Percentiles rank a stretch among this genome's conserved stretches.
phyloP scores from a whole-genome alignment of 2,113 vertebrate species.

The Parus major region DNA sequence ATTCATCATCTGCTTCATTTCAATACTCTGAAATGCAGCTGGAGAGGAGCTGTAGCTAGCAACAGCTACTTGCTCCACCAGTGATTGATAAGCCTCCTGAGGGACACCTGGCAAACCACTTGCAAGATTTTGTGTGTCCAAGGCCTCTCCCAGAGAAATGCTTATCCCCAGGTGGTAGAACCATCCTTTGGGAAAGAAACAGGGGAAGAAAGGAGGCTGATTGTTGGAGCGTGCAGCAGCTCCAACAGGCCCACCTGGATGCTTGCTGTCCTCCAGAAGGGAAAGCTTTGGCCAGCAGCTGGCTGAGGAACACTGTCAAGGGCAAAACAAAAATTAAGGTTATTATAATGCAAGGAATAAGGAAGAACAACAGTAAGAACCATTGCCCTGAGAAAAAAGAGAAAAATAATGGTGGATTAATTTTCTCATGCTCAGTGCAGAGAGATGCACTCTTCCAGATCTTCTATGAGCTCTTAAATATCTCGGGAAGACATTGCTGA shows the following conservation, averaged over 20 bases:
- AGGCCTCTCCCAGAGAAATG: not conserved
- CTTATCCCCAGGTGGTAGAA: not conserved
- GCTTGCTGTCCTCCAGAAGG: not conserved
- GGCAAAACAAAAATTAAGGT: not conserved
- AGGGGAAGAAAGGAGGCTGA: not conserved
- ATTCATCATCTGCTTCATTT: not conserved
- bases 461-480: not conserved
- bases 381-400: not conserved
- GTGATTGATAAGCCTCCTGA: not conserved
- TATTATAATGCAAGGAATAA: not conserved
- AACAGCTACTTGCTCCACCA: not conserved
- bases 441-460: not conserved
- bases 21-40: not conserved
- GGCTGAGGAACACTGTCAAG: not conserved
- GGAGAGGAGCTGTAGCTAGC: not conserved
- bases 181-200: not conserved
- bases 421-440: not conserved
- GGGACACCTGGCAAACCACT: not conserved
- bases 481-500: not conserved
- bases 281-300: not conserved
- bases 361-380: not conserved
- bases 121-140: not conserved
- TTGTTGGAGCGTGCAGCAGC: not conserved
- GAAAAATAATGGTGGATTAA: not conserved
- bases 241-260: not conserved